Percentiles rank a stretch among this genome's conserved stretches.
These are phyloP conservation scores for Pyralis farinalis DNA, from an alignment of 2,888 invertebrate species.

Conservation along the genomic window DNA sequence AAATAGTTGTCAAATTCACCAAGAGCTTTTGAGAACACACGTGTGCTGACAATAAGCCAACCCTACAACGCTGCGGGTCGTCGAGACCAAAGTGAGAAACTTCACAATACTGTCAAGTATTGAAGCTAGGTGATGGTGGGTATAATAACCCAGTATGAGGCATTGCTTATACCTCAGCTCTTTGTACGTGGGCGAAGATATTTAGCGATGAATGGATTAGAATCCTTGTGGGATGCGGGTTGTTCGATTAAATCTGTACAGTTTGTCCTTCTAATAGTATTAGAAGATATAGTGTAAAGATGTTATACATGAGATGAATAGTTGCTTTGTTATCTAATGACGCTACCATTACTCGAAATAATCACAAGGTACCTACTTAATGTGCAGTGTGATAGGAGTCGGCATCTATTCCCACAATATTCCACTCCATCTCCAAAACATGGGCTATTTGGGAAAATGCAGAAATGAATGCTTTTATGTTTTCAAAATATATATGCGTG, in stretches of 20 bases:
- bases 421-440: too few species aligned
- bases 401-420: too few species aligned
- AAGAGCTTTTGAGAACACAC: slow-evolving; percentile 69
- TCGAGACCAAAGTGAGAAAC: slow-evolving; percentile 58
- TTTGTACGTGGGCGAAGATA: slow-evolving; percentile 43
- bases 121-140: slow-evolving; percentile 56
- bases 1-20: slow-evolving; percentile 64
- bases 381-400: too few species aligned
- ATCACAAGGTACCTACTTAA: too few species aligned
- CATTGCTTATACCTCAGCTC: slow-evolving; percentile 45
- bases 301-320: too few species aligned
- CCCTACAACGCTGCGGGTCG: slow-evolving; percentile 66
- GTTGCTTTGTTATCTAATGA: too few species aligned
- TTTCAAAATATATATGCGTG: too few species aligned
- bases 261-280: not conserved
- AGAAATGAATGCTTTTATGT: too few species aligned
- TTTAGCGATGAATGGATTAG: slow-evolving; percentile 37
- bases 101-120: slow-evolving; percentile 73
- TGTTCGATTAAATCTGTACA: slow-evolving; percentile 28
- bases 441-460: too few species aligned
- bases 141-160: slow-evolving; percentile 68
- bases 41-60: slow-evolving; percentile 66
- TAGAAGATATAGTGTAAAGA: too few species aligned
- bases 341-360: too few species aligned
- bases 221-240: slow-evolving; percentile 30